Conservation (phyloP, 2,113 vertebrate genomes). For the Danionella cerebrum region DNA sequence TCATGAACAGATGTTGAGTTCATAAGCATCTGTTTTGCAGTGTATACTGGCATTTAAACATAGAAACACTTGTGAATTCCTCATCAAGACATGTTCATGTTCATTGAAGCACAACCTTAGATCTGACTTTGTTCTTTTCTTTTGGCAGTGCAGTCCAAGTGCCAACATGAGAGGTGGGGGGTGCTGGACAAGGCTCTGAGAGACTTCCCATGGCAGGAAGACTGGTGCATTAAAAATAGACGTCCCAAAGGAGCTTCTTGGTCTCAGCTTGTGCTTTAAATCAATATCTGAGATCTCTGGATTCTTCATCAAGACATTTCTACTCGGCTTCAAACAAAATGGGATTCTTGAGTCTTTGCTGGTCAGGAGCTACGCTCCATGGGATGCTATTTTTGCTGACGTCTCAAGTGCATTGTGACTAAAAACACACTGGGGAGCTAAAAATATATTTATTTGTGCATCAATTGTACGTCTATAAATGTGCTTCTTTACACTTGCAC, state of each 20-base stretch:
- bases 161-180: background rate
- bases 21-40: background rate
- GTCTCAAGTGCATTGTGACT: background rate
- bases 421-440: background rate
- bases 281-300: slow-evolving; percentile 44
- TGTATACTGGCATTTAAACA: background rate
- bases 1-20: background rate
- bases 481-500: background rate
- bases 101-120: slow-evolving; percentile 25
- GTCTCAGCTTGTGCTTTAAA: slow-evolving; percentile 38
- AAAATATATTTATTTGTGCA: slow-evolving; percentile 1
- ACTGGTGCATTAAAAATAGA: slow-evolving; percentile 45
- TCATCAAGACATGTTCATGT: background rate
- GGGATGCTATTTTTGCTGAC: slow-evolving; percentile 20
- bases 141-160: slow-evolving; percentile 23
- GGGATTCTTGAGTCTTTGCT: slow-evolving; percentile 29
- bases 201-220: slow-evolving; percentile 16
- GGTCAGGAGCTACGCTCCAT: slow-evolving; percentile 41
- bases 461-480: background rate
- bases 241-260: slow-evolving; percentile 31
- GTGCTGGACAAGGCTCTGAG: slow-evolving; percentile 9
- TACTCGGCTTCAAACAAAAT: slow-evolving; percentile 28
- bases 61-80: background rate
- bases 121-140: slow-evolving; percentile 42
- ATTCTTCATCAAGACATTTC: slow-evolving; percentile 49